phyloP scores from a whole-genome alignment of 2,888 invertebrate species.

The Caenorhabditis macrosperma region DNA sequence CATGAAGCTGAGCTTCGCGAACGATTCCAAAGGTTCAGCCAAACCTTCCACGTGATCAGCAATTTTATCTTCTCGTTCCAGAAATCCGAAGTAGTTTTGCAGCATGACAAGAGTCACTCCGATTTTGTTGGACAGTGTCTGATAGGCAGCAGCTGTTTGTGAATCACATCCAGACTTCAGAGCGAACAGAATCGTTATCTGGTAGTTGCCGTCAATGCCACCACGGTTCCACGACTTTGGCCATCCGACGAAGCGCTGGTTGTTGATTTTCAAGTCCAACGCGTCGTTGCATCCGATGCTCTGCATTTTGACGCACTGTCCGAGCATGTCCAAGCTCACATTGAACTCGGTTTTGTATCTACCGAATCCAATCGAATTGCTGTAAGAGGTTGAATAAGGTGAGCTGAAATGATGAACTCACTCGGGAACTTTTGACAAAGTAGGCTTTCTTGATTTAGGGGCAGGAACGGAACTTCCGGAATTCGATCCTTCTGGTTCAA shows the following conservation, averaged over 20 bases:
- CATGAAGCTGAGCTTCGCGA: constrained; percentile 63
- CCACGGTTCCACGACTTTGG: constrained; percentile 58
- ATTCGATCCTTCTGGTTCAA: background rate
- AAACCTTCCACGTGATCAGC: constrained; percentile 48
- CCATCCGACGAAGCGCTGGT: constrained; percentile 73
- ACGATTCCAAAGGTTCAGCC: constrained; percentile 51
- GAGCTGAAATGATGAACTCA: background rate
- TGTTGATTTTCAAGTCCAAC: constrained; percentile 74
- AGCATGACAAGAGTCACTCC: constrained; percentile 68
- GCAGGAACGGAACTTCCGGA: background rate
- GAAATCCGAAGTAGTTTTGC: constrained; percentile 66
- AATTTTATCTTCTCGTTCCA: constrained; percentile 62
- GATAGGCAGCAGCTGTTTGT: constrained; percentile 72
- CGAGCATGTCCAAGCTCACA: constrained; percentile 70
- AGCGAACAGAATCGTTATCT: constrained; percentile 70
- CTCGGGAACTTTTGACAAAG: constrained; percentile 13
- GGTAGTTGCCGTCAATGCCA: constrained; percentile 12
- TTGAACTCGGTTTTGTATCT: constrained; percentile 53
- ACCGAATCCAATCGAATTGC: background rate
- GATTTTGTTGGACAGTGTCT: constrained; percentile 69
- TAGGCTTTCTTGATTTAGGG: constrained; percentile 4
- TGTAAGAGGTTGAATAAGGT: background rate
- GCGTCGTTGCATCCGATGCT: constrained; percentile 61
- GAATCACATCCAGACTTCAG: constrained; percentile 65
- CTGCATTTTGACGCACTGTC: constrained; percentile 69